Evolutionary conservation across 2,888 invertebrate genomes (phyloP), one percentile per base, ranked within the genome.

Genomic region (Oeneis ivallda): DNA sequence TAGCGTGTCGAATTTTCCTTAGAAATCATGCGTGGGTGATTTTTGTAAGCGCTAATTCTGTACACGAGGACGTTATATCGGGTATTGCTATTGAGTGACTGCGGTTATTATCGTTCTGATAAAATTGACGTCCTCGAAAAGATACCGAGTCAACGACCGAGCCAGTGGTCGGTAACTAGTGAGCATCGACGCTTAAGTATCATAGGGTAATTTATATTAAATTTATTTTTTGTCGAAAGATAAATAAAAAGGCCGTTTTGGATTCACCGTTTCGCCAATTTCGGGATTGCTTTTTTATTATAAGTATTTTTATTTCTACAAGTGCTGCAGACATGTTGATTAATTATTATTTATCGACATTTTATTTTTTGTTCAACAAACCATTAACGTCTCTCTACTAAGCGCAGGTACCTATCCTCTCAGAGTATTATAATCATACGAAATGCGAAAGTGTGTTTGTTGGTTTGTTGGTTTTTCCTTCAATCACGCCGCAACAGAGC

Each of bases 131-230:
- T 66, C 70, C 69, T 68, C 71, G 65, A 63, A 74, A 74, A 68
- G 75, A 71, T 70, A 71, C 61, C 68, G 70, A 69, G 79, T 79
- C 77, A 74, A 76, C 69, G 79, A 77, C 77, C 79, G 69, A n/a
- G 52, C 49, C 71, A 72, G 65, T 58, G 56, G 65, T 43, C 63
- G 70, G 72, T 74, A 72, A 73, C 41, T 37, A 37, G 37, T 73
- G 74, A 70, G 70, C 61, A 47, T 61, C 61, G 63, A 58, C 54
- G 64, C 53, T 60, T 62, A 61, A 60, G 72, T 62, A 56, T 52
- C 61, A 50, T 49, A 37, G 26, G 26, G 26, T 6, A 7, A 10
- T 45, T n/a, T n/a, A 41, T 41, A 41, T 41, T 41, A 52, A 52
- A 69, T 66, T 66, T 64, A 64, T 69, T 56, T 61, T 70, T 66